A percentile compares a stretch with the other conserved stretches of the same genome.
phyloP scores from a whole-genome alignment of 2,113 vertebrate genomes.

The Aspidoscelis tigris region DNA sequence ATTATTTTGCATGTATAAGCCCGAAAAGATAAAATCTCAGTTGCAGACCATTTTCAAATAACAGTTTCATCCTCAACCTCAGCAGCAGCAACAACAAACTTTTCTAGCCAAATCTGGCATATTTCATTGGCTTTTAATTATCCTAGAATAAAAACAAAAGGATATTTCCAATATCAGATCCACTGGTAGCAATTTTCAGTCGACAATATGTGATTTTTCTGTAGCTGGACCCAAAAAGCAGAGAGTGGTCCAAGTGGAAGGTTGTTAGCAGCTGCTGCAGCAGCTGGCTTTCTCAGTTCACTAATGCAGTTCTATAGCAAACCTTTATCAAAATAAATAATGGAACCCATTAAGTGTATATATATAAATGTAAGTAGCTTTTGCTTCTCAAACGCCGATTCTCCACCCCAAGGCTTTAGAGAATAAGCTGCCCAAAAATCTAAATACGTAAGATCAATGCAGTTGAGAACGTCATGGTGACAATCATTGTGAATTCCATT shows the following conservation, averaged over 20 bases:
- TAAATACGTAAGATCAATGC: neutral
- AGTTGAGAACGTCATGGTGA: neutral
- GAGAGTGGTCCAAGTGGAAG: neutral
- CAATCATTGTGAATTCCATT: neutral
- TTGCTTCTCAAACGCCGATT: neutral
- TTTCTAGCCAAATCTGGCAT: too few relatives aligned
- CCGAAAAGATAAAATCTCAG: neutral
- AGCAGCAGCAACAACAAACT: too few relatives aligned
- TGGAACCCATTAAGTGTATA: conserved; percentile 1
- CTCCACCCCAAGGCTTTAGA: neutral
- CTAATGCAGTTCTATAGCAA: neutral
- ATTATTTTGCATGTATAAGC: neutral
- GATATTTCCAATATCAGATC: too few relatives aligned
- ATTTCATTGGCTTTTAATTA: neutral
- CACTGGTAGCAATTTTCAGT: neutral
- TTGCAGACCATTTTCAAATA: neutral
- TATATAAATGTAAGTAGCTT: conserved; percentile 4
- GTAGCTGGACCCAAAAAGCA: neutral
- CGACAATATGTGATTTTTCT: too few relatives aligned
- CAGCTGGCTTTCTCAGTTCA: conserved; percentile 9
- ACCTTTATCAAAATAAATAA: conserved; percentile 13
- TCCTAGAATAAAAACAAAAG: neutral
- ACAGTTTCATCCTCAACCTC: too few relatives aligned
- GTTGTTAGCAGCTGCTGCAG: neutral
- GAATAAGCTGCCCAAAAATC: neutral